Evolutionary conservation across 2,888 invertebrate genomes (phyloP).

Genomic region (Ichneumoninae sp.): DNA sequence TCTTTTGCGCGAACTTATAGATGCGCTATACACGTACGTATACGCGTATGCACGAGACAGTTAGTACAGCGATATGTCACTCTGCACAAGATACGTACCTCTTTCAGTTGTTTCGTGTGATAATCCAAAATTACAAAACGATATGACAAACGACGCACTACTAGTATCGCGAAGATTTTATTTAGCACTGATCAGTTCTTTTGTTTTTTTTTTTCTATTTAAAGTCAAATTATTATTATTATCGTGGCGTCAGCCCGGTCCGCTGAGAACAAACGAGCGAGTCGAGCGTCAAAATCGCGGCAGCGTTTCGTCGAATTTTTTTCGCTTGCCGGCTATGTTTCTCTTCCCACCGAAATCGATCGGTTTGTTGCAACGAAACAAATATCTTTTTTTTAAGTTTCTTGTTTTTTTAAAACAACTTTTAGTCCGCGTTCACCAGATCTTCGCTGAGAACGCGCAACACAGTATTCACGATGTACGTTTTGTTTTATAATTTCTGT

Average conservation of each 20-base stretch:
- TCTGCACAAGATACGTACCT: conserved; percentile 23
- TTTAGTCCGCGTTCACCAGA: conserved; percentile 29
- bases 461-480: conserved; percentile 17
- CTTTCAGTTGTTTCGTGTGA: conserved; percentile 36
- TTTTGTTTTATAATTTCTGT: neutral
- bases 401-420: neutral
- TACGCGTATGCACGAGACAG: neutral
- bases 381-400: neutral
- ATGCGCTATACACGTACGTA: neutral
- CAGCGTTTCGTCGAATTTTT: neutral
- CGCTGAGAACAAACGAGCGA: neutral
- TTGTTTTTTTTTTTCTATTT: neutral
- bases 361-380: neutral
- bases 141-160: conserved; percentile 46
- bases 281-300: conserved; percentile 1
- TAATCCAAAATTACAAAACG: conserved; percentile 57
- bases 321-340: neutral
- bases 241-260: neutral
- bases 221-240: neutral
- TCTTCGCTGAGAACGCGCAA: conserved; percentile 16
- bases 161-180: conserved; percentile 15
- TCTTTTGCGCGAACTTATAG: conserved; percentile 1
- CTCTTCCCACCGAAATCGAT: neutral
- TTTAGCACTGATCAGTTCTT: conserved; percentile 48
- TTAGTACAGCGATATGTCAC: neutral